Conservation (phyloP, 1,140 invertebrate species). For the Drosophila subobscura region DNA sequence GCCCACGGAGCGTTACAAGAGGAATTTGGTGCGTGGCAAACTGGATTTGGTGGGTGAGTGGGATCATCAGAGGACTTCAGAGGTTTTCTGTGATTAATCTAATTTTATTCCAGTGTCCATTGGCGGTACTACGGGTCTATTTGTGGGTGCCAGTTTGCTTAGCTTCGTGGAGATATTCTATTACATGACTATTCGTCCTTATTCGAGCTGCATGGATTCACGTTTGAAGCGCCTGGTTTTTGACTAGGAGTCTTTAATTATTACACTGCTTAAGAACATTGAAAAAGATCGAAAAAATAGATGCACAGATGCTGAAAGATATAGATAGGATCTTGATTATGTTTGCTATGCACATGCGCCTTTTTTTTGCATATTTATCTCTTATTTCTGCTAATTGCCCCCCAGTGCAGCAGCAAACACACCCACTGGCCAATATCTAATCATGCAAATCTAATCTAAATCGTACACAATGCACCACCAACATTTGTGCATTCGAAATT, state of each 20-base stretch:
- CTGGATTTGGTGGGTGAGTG: constrained; percentile 87
- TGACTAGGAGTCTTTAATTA: constrained; percentile 17
- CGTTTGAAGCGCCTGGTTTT: constrained; percentile 25
- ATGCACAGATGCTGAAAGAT: no score
- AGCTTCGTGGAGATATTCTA: constrained; percentile 87
- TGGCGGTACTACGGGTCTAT: constrained; percentile 86
- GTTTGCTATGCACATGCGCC: no score
- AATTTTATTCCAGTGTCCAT: constrained; percentile 85
- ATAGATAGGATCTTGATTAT: no score
- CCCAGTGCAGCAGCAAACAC: no score
- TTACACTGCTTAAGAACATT: not conserved
- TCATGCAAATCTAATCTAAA: constrained; percentile 14
- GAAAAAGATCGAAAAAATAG: no score
- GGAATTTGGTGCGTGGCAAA: constrained; percentile 86
- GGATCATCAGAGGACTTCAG: not conserved
- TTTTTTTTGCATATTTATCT: no score
- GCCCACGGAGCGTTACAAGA: constrained; percentile 86
- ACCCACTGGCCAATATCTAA: not conserved
- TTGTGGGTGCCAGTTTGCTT: constrained; percentile 87
- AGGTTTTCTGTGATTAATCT: not conserved
- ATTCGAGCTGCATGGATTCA: constrained; percentile 61
- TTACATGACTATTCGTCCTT: constrained; percentile 84
- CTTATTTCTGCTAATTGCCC: no score
- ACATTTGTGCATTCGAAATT: constrained; percentile 25
- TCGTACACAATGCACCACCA: not conserved